phyloP scores from a whole-genome alignment of 2,888 invertebrate species.

The Monoplex corrugatus region DNA sequence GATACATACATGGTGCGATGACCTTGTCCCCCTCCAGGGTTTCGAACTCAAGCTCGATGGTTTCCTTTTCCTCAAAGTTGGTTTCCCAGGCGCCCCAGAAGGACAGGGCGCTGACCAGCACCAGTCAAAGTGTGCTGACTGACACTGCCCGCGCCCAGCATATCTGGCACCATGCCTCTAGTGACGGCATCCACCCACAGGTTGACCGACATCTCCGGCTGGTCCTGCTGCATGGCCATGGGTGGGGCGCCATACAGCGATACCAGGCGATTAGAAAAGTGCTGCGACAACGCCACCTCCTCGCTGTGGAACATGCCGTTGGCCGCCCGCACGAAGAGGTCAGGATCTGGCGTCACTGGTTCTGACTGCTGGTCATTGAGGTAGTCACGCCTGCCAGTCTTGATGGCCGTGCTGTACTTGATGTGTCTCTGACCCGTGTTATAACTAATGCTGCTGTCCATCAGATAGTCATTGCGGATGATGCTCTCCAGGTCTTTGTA shows the following conservation, averaged over 20 bases:
- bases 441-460: conserved; percentile 46
- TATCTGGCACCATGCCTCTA: conserved; percentile 8
- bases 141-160: conserved; percentile 9
- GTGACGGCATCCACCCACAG: conserved; percentile 50
- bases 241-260: conserved; percentile 46
- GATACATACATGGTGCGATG: neutral
- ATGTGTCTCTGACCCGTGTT: conserved; percentile 35
- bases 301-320: conserved; percentile 48
- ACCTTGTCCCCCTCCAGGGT: conserved; percentile 24
- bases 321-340: neutral
- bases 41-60: conserved; percentile 26
- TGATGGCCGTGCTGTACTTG: conserved; percentile 33
- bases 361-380: neutral
- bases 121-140: conserved; percentile 18
- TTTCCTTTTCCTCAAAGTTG: conserved; percentile 14
- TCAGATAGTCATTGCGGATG: conserved; percentile 42
- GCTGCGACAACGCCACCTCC: conserved; percentile 42
- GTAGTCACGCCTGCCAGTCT: neutral
- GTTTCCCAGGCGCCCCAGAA: conserved; percentile 35
- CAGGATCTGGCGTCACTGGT: neutral
- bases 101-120: conserved; percentile 38
- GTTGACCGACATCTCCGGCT: conserved; percentile 42
- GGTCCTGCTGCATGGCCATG: conserved; percentile 42
- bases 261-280: conserved; percentile 41
- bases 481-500: conserved; percentile 37